Evolutionary conservation across 2,888 invertebrate genomes (phyloP), one percentile per base, ranked within the genome.

Genomic region (Carabus problematicus): DNA sequence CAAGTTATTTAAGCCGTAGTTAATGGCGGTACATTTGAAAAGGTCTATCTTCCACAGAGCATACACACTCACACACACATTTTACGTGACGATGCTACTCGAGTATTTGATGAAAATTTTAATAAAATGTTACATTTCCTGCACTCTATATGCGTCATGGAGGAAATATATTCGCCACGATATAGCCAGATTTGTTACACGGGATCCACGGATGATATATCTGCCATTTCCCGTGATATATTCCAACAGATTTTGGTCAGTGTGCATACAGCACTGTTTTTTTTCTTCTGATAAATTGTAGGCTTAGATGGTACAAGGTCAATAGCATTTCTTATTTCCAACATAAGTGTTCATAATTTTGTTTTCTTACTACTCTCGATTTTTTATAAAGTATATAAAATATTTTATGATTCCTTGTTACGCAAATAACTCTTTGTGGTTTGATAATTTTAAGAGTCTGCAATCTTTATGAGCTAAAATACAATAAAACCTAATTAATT

Each of bases 91-190:
- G 16, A 58, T 67, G 60, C 49, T 60, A n/a, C n/a, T n/a, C n/a
- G n/a, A n/a, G n/a, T n/a, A 67, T 67, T 60, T 67, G 67, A 60
- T 67, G 67, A 67, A 67, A 67, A 52, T 67, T 67, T 67, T 67
- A 67, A 67, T 67, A 67, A 67, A 60, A 60, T 60, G 60, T 60
- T 67, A 67, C 67, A 60, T 67, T 67, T 60, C 60, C 60, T 60
- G 54, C 60, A 60, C 67, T 67, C 60, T 67, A 60, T 64, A 64
- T 56, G 14, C 56, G 56, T 67, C 67, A 58, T 11, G 47, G 39
- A 39, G 66, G 9, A 59, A 66, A 66, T 66, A 47, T 66, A 66
- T 66, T 66, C 66, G 19, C 52, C 67, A 60, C 60, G 52, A 60
- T 67, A 67, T 67, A 60, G 60, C 60, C 42, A 67, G 67, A 67